A percentile compares a stretch with the other conserved stretches of the same genome.
Conservation (phyloP, 2,888 invertebrate genomes). For the Choristoneura rosaceana region DNA sequence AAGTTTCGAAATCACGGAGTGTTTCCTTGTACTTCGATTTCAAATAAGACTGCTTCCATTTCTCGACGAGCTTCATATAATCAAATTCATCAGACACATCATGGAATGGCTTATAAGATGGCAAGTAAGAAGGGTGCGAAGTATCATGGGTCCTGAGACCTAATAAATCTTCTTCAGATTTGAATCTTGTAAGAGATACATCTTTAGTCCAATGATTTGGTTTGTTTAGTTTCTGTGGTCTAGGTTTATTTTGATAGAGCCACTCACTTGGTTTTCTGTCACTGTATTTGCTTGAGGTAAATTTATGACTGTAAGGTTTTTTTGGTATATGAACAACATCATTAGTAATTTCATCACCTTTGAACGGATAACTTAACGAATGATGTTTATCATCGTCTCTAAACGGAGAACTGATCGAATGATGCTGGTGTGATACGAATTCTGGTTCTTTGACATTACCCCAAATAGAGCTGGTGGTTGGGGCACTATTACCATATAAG, state of each 20-base stretch:
- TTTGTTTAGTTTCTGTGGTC: slow-evolving; percentile 61
- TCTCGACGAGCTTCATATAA: slow-evolving; percentile 73
- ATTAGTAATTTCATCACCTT: slow-evolving; percentile 58
- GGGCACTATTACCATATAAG: slow-evolving; percentile 57
- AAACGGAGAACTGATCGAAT: slow-evolving; percentile 45
- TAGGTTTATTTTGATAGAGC: slow-evolving; percentile 55
- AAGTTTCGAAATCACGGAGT: slow-evolving; percentile 67
- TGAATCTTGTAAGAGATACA: slow-evolving; percentile 64
- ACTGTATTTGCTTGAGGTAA: slow-evolving; percentile 56
- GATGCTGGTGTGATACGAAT: slow-evolving; percentile 60
- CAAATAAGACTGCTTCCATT: slow-evolving; percentile 77
- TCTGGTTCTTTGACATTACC: slow-evolving; percentile 69
- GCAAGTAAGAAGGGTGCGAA: slow-evolving; percentile 70
- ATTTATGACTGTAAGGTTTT: slow-evolving; percentile 58
- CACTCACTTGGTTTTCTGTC: slow-evolving; percentile 63
- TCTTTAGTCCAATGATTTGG: slow-evolving; percentile 70
- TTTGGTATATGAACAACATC: slow-evolving; percentile 76
- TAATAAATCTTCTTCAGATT: slow-evolving; percentile 78
- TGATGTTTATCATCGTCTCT: slow-evolving; percentile 53
- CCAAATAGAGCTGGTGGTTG: slow-evolving; percentile 68
- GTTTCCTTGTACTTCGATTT: slow-evolving; percentile 74
- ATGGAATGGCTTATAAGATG: slow-evolving; percentile 62
- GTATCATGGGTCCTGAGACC: slow-evolving; percentile 77
- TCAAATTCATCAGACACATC: slow-evolving; percentile 65
- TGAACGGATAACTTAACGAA: slow-evolving; percentile 55